These are phyloP conservation scores for Cephonodes hylas DNA, from an alignment of 2,888 invertebrate genomes.

Conservation along the genomic window DNA sequence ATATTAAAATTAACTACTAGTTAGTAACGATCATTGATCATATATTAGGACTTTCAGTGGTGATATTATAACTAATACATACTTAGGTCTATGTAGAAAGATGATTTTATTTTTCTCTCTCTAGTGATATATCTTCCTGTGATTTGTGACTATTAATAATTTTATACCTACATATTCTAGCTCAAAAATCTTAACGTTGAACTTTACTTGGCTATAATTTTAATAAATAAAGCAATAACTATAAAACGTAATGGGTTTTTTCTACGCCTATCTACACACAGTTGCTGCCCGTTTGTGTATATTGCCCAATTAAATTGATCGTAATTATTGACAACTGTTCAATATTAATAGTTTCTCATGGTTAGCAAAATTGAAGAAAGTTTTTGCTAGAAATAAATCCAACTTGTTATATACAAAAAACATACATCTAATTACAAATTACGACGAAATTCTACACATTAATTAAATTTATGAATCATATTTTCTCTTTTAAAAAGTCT, in stretches of 20 bases:
- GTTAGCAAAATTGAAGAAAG: neutral
- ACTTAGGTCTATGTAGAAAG: conserved; percentile 55
- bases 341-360: neutral
- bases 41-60: conserved; percentile 54
- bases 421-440: too few relatives aligned
- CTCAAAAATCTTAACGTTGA: conserved; percentile 64
- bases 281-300: neutral
- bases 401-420: neutral
- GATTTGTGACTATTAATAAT: conserved; percentile 75
- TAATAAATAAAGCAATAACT: conserved; percentile 75
- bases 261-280: neutral
- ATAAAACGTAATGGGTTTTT: conserved; percentile 23
- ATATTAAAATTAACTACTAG: conserved; percentile 19
- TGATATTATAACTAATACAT: conserved; percentile 62
- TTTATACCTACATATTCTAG: conserved; percentile 69
- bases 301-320: neutral
- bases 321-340: neutral
- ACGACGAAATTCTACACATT: too few relatives aligned
- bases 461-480: too few relatives aligned
- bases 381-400: neutral
- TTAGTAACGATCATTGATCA: conserved; percentile 4
- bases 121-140: conserved; percentile 72
- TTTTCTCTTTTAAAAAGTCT: too few relatives aligned
- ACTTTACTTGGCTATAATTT: conserved; percentile 73
- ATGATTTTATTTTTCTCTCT: conserved; percentile 55